Evolutionary conservation across 2,113 vertebrate genomes (phyloP).

Genomic region (Propithecus coquereli): DNA sequence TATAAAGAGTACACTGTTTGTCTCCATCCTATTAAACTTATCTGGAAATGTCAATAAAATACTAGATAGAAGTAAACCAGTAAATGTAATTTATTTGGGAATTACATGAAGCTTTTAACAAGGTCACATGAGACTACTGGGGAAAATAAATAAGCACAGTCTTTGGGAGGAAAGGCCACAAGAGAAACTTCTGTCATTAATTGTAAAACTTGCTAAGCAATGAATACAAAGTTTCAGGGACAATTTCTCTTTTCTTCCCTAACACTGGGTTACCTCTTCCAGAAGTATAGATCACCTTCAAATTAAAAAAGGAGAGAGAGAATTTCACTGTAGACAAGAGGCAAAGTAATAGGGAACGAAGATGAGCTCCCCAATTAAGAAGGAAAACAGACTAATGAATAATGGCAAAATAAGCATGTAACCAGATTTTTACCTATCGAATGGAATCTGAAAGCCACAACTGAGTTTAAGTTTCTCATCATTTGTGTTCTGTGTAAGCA

Average conservation of each 20-base stretch:
- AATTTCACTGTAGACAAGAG: not conserved
- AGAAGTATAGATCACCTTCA: not conserved
- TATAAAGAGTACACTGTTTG: constrained; percentile 74
- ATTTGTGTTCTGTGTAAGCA: not conserved
- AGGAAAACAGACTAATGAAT: not conserved
- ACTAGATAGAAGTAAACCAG: constrained; percentile 74
- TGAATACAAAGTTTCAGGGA: constrained; percentile 64
- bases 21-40: constrained; percentile 77
- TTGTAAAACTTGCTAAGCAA: constrained; percentile 68
- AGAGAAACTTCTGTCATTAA: constrained; percentile 65
- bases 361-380: not conserved
- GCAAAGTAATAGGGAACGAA: not conserved
- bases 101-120: constrained; percentile 75
- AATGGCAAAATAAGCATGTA: not conserved
- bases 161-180: constrained; percentile 61
- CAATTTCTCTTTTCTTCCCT: constrained; percentile 55
- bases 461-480: not conserved
- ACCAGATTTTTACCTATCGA: not conserved
- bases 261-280: constrained; percentile 5
- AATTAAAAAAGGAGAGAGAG: accelerated
- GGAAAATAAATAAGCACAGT: constrained; percentile 72
- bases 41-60: constrained; percentile 78
- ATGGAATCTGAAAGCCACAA: constrained; percentile 3
- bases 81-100: constrained; percentile 75
- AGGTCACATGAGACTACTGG: constrained; percentile 69